Base-by-base conservation (phyloP, 1,140 invertebrate species). In the Luehdorfia chinensis region DNA sequence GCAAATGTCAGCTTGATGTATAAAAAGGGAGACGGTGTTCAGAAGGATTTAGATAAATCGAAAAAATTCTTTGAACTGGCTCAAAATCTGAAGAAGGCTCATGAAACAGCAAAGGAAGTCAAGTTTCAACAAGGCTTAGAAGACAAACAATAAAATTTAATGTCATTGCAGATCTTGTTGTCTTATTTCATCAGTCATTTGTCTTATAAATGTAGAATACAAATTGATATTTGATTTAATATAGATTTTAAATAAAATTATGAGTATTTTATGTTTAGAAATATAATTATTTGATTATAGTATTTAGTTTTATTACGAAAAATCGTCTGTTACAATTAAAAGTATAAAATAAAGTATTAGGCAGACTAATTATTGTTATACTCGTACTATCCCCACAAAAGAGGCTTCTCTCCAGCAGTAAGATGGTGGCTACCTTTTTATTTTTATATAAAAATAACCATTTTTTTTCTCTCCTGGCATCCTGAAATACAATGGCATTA, bases 1-100 rank as follows among this genome's bases (percentile, higher is more conserved):
- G 92, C 91, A 0, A 97, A 97, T 88, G 68, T 97, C 1, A 93
- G 94, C 55, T 90, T 93, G 59, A 95, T 96, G 94, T 95, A 96
- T 70, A 84, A 84, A 8, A 88, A 88, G 48, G 93, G 93, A 9
- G 91, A 94, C 41, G 93, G 95, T 0, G 92, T 91, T 0, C 89
- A 92, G 36, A 92, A 94, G 66, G 92, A 95, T 80, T 50, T 85
- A 27, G 88, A 91, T 46, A 70, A 94, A 57, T 92, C 95, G 0
- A 89, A 93, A 23, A 87, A 90, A 30, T 96, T 92, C 59, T 94
- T 92, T 70, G 83, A 91, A 52, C 88, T 91, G 53, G 93, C 94
- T 46, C 39, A 91, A 2, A 90, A 92, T 48, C 84, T 96, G 51
- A 88, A 94, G 55, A 89, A 92, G 21, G 90, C 94, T 62, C 55